A percentile compares a stretch with the other conserved stretches of the same genome.
phyloP scores from a whole-genome alignment of 1,140 invertebrate genomes.

The Diachasmimorpha longicaudata region DNA sequence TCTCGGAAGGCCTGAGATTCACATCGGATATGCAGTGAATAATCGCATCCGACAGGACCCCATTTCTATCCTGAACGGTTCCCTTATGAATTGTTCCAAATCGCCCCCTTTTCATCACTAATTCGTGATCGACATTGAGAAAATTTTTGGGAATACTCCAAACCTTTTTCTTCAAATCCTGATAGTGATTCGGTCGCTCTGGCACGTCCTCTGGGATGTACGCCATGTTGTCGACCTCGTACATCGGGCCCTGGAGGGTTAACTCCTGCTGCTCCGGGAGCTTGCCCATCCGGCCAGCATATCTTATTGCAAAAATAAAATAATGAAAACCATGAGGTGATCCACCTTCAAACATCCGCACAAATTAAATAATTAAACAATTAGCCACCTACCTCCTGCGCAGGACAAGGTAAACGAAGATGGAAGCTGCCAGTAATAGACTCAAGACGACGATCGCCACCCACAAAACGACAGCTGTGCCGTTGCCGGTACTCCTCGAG shows the following conservation, averaged over 20 bases:
- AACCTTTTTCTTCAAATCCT: slow-evolving; percentile 75
- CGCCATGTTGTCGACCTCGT: slow-evolving; percentile 66
- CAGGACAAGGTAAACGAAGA: slow-evolving; percentile 69
- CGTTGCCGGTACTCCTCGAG: slow-evolving; percentile 25
- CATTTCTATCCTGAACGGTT: slow-evolving; percentile 66
- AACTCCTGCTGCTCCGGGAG: slow-evolving; percentile 71
- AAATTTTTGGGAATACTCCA: slow-evolving; percentile 76
- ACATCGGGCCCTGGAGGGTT: slow-evolving; percentile 70
- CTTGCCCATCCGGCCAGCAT: slow-evolving; percentile 60
- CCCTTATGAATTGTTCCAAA: slow-evolving; percentile 78
- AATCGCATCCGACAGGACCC: slow-evolving; percentile 43
- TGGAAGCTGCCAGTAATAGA: slow-evolving; percentile 64
- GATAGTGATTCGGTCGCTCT: slow-evolving; percentile 72
- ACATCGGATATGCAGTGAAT: slow-evolving; percentile 67
- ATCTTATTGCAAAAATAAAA: too few species aligned
- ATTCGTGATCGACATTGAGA: slow-evolving; percentile 70
- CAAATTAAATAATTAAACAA: too few species aligned
- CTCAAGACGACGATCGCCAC: slow-evolving; percentile 69
- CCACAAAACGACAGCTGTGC: slow-evolving; percentile 61
- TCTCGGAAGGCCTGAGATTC: slow-evolving; percentile 68
- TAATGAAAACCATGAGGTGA: too few species aligned
- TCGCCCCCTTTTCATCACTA: slow-evolving; percentile 71
- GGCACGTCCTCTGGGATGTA: slow-evolving; percentile 76
- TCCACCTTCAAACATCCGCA: too few species aligned
- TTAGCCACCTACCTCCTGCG: slow-evolving; percentile 44